phyloP scores from a whole-genome alignment of 2,797 vertebrate genomes.

The Lophotriccus pileatus region DNA sequence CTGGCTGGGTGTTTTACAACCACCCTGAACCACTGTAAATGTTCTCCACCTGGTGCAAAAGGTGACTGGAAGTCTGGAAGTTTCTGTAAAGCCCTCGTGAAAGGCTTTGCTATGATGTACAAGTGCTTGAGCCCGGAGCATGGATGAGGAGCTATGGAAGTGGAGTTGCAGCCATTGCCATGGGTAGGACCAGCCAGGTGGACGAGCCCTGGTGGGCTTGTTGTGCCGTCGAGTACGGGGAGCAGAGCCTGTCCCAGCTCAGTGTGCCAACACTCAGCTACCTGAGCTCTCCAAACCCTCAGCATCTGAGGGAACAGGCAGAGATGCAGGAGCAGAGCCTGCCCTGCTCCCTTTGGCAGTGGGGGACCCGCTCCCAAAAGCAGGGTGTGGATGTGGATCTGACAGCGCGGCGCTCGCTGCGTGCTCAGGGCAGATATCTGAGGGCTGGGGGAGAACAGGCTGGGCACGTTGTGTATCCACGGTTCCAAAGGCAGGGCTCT shows the following conservation, averaged over 20 bases:
- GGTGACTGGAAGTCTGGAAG: not conserved
- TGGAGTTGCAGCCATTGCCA: not conserved
- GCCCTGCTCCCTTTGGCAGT: accelerated
- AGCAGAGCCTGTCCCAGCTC: not conserved
- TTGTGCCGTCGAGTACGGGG: not conserved
- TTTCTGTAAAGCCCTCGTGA: not conserved
- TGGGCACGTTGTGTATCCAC: not conserved
- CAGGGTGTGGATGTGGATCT: not conserved
- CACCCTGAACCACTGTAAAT: not conserved
- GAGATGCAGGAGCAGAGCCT: not conserved
- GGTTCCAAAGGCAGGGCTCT: conserved; percentile 51
- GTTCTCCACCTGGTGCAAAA: not conserved
- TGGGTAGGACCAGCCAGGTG: not conserved
- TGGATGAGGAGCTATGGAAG: not conserved
- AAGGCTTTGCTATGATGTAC: not conserved
- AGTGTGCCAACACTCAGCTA: accelerated
- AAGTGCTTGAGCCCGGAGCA: not conserved
- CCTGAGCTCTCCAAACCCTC: not conserved
- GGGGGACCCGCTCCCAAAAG: not conserved
- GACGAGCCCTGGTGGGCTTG: not conserved
- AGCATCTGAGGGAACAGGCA: not conserved
- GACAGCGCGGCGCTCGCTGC: not conserved
- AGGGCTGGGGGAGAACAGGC: not conserved
- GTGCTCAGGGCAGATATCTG: not conserved
- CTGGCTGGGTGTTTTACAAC: not conserved